These are phyloP conservation scores for Chydorus sphaericus DNA, from an alignment of 2,888 invertebrate species.

Conservation along the genomic window DNA sequence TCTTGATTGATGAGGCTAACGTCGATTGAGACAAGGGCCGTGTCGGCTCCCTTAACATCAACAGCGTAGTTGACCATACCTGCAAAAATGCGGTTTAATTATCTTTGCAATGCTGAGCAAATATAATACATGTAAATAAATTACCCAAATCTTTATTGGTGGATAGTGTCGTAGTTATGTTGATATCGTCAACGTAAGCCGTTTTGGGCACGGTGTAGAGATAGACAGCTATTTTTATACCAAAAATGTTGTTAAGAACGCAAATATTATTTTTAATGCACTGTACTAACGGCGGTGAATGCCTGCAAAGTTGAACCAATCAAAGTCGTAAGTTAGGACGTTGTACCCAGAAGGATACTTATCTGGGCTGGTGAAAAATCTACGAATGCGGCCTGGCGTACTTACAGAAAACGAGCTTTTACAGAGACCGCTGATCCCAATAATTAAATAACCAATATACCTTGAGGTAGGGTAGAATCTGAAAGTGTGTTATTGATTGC, in stretches of 20 bases:
- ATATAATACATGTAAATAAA: no score
- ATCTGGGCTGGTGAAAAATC: no score
- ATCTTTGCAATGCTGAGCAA: no score
- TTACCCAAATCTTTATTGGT: conserved; percentile 10
- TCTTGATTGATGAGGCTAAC: conserved; percentile 17
- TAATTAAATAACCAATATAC: conserved; percentile 28
- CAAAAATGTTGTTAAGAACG: no score
- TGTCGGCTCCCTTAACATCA: background rate
- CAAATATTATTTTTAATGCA: no score
- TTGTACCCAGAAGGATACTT: conserved; percentile 30
- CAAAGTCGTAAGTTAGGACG: conserved; percentile 71
- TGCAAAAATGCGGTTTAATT: background rate
- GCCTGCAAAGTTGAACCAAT: conserved; percentile 97
- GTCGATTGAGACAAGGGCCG: conserved; percentile 9
- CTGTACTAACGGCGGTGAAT: conserved; percentile 88
- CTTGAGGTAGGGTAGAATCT: conserved; percentile 80
- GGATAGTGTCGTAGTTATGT: conserved; percentile 39
- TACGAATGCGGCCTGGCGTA: no score
- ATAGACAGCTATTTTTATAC: no score
- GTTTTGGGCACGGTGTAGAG: conserved; percentile 71
- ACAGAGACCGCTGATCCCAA: background rate
- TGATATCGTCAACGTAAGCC: conserved; percentile 71
- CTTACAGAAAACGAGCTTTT: conserved; percentile 22
- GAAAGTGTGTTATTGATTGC: conserved; percentile 86
- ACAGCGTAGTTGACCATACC: conserved; percentile 12